Evolutionary conservation across 2,113 vertebrate genomes (phyloP), one percentile per base, ranked within the genome.

Genomic region (Aegotheles bennettii): DNA sequence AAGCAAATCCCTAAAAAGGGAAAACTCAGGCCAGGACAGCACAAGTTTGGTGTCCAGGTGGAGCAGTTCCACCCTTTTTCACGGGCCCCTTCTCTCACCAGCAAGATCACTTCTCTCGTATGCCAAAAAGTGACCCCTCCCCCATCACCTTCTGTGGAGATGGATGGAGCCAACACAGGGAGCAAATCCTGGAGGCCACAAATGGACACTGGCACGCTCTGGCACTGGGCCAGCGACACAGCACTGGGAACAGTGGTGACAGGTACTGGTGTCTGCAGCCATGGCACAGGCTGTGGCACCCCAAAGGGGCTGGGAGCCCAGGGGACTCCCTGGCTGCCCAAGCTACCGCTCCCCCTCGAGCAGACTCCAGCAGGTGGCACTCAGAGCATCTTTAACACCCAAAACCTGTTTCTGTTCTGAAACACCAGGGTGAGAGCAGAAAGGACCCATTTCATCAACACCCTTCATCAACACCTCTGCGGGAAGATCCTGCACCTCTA

Each of bases 291-390:
- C 75, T 24, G 71, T 1, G 65, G 3, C 82, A 61, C 81, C 33
- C 65, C 45, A 36, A 61, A 54, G 15, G 7, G 40, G 20, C 48
- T 16, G 23, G 38, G 86, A 38, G 36, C 24, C 29, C 67, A 3
- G 60, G 67, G 79, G 31, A n/a, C 71, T n/a, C n/a, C 38, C 45
- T 13, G 65, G 38, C 59, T 31, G 50, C 54, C 67, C 4, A 1
- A n/a, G 33, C 36, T 60, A 67, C 75, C 2, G 4, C 63, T 43
- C 13, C 47, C 84, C 78, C 80, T 17, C 1, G 5, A 29, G 70
- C 75, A n/a, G 54, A 0, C 28, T 90, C 96, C 96, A 97, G 95
- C 95, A 97, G 95, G 86, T 96, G 96, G 96, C 96, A 96, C 94
- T 92, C 86, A 0, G 95, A 89, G 95, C 93, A 71, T 28, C 94